phyloP scores from a whole-genome alignment of 2,888 invertebrate species.

The Pherbina coryleti region DNA sequence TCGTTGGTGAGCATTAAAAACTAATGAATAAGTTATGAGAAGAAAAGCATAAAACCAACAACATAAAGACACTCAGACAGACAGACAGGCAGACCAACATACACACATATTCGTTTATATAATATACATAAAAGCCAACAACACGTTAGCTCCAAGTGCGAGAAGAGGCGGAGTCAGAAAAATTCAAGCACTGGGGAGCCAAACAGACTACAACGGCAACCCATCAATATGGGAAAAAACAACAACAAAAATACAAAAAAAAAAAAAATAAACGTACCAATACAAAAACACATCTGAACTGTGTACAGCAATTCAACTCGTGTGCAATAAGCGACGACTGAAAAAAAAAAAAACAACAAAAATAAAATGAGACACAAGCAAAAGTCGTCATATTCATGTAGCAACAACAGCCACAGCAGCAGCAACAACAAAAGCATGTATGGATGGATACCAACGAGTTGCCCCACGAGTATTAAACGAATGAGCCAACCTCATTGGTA shows the following conservation, averaged over 20 bases:
- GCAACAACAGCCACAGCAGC: slow-evolving; percentile 18
- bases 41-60: too few relatives aligned
- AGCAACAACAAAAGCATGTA: slow-evolving; percentile 29
- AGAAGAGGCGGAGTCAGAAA: slow-evolving; percentile 64
- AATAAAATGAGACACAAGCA: slow-evolving; percentile 28
- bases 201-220: slow-evolving; percentile 47
- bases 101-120: neutral
- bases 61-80: neutral
- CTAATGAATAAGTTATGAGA: too few relatives aligned
- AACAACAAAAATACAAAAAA: slow-evolving; percentile 45
- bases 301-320: slow-evolving; percentile 55
- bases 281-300: slow-evolving; percentile 47
- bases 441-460: slow-evolving; percentile 4
- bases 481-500: slow-evolving; percentile 13
- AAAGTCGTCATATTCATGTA: slow-evolving; percentile 25
- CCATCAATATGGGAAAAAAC: slow-evolving; percentile 46
- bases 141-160: slow-evolving; percentile 37
- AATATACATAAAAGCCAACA: neutral
- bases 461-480: slow-evolving; percentile 26
- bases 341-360: slow-evolving; percentile 44
- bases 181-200: slow-evolving; percentile 62
- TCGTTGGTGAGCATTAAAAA: too few relatives aligned
- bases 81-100: neutral
- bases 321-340: slow-evolving; percentile 56
- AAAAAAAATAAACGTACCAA: slow-evolving; percentile 42